Evolutionary conservation across 2,888 invertebrate genomes (phyloP).

Genomic region (Chydorus sphaericus): DNA sequence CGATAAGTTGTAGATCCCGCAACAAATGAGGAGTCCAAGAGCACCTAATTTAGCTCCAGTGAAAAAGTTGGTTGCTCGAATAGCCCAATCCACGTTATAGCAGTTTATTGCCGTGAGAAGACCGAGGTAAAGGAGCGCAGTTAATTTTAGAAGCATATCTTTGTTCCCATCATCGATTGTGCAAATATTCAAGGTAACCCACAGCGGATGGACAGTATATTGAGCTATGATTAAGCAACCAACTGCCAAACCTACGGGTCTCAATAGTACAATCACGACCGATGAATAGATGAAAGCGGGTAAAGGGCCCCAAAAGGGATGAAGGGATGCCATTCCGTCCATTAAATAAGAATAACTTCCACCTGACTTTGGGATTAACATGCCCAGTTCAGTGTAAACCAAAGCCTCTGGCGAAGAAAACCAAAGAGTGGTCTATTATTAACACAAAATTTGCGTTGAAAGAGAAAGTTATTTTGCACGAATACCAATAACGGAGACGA

Average conservation of each 20-base stretch:
- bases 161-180: slow-evolving; percentile 18
- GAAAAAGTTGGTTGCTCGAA: slow-evolving; percentile 10
- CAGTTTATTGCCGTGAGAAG: slow-evolving; percentile 8
- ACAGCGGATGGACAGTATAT: slow-evolving; percentile 81
- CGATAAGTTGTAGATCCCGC: slow-evolving; percentile 4
- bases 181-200: slow-evolving; percentile 25
- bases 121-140: slow-evolving; percentile 23
- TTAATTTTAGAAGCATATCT: slow-evolving; percentile 18
- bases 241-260: slow-evolving; percentile 87
- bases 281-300: slow-evolving; percentile 86
- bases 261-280: slow-evolving; percentile 81
- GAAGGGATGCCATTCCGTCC: slow-evolving; percentile 55
- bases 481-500: slow-evolving; percentile 54
- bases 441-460: slow-evolving; percentile 27
- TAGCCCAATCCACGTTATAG: slow-evolving; percentile 8
- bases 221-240: slow-evolving; percentile 68
- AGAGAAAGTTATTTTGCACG: no score
- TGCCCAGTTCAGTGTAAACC: slow-evolving; percentile 85
- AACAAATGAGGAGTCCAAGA: slow-evolving; percentile 9
- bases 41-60: slow-evolving; percentile 11
- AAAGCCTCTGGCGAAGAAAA: slow-evolving; percentile 66
- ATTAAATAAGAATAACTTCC: slow-evolving; percentile 92
- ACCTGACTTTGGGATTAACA: slow-evolving; percentile 87
- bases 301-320: slow-evolving; percentile 46
- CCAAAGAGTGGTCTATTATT: no score